Percentiles rank a stretch among this genome's conserved stretches.
Conservation (phyloP, 2,797 vertebrate genomes). For the Chloroceryle inda region DNA sequence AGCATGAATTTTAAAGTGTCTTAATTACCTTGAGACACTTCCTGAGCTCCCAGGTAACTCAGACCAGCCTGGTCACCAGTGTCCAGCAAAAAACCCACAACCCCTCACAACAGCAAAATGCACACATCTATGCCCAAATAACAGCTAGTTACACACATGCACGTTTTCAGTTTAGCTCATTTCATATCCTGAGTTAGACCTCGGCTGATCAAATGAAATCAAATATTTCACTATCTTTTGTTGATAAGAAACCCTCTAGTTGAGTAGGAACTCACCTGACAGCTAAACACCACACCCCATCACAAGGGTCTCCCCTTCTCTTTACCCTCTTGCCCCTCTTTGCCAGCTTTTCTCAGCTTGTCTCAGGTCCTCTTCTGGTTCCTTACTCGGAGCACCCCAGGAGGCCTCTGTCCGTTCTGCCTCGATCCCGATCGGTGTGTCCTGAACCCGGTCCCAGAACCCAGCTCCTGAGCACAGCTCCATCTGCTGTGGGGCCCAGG, state of each 20-base stretch:
- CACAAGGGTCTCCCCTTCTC: too few relatives aligned
- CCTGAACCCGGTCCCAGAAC: too few relatives aligned
- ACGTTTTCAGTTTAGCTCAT: not conserved
- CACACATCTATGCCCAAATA: not conserved
- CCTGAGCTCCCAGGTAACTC: not conserved
- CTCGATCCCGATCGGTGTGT: too few relatives aligned
- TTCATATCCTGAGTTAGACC: not conserved
- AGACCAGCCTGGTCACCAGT: not conserved
- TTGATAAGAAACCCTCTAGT: not conserved
- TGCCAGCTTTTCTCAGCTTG: too few relatives aligned
- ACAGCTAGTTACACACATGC: accelerated
- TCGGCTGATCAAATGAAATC: not conserved
- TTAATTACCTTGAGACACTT: not conserved
- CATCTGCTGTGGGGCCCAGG: too few relatives aligned
- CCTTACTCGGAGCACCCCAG: too few relatives aligned
- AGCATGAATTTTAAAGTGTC: not conserved
- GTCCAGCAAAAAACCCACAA: not conserved
- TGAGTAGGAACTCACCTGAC: not conserved
- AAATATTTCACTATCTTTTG: not conserved
- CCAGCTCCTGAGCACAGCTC: too few relatives aligned
- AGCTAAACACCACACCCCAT: too few relatives aligned
- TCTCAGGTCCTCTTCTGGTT: too few relatives aligned
- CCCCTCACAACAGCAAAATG: not conserved
- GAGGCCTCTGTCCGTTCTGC: too few relatives aligned
- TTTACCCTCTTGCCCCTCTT: too few relatives aligned